Base-by-base conservation (phyloP, 2,888 invertebrate genomes). In the Muschampia staudingeri region DNA sequence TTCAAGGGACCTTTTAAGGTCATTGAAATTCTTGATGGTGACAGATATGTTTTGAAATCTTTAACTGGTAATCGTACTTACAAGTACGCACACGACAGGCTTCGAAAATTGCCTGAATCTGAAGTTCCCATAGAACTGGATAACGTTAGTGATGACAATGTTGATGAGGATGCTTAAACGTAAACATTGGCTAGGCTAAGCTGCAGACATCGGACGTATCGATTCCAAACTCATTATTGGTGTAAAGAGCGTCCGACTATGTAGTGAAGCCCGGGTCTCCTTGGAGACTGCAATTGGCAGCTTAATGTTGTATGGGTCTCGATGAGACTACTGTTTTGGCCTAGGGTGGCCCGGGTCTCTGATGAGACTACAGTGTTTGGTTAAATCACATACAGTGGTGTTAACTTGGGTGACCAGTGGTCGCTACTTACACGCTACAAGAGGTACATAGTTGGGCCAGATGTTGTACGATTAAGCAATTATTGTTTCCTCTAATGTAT, bases 1-100 rank as follows among this genome's bases (percentile, higher is more conserved):
- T 88, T 52, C 71, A 87, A 82, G 44, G 89, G 87, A 0, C 86
- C 88, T 0, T 88, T 85, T 73, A 61, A 83, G 77, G 71, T 88
- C 0, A 73, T 83, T n/a, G 85, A 87, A 19, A 12, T 88, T 5
- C 19, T 70, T 11, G 40, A 40, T 9, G 70, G 70, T 70, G 70
- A 70, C n/a, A 14, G 70, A n/a, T 70, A 70, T 70, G 16, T 37
- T 14, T 70, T 70, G 4, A 70, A 70, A 40, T 16, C 70, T 19
- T 40, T 70, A 11, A 42, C 12, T n/a, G 12, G 16, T 19, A 70
- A 70, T 16, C 70, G 70, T 40, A 70, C 70, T 19, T 70, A 70
- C 40, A 70, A 70, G 19, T 70, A 70, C 19, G 37, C 70, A 40
- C 70, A 70, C 19, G 70, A 70, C 16, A 3, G 70, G 9, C 16